Conservation (phyloP, 37 sponge, comb jelly and placozoan species). For the Lycopodina hypogea region DNA sequence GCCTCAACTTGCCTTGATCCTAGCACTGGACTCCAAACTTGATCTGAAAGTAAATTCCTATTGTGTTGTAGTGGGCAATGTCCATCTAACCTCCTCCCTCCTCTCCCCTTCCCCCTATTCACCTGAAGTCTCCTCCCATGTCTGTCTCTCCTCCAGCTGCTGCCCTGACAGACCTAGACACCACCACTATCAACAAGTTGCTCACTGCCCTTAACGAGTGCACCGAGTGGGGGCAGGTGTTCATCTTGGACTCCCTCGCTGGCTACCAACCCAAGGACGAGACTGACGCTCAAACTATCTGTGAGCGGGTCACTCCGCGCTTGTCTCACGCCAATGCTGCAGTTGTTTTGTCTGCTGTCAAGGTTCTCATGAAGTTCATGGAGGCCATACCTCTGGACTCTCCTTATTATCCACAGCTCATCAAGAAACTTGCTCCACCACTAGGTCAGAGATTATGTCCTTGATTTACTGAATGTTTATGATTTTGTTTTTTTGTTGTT, state of each 20-base stretch:
- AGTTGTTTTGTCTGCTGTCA: slow-evolving; percentile 96
- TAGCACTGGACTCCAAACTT: no score
- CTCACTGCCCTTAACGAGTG: slow-evolving; percentile 99
- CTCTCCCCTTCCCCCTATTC: no score
- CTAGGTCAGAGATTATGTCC: slow-evolving; percentile 57
- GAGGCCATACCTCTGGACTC: slow-evolving; percentile 76
- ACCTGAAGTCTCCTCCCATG: no score
- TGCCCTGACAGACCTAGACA: slow-evolving; percentile 80
- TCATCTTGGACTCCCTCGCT: slow-evolving; percentile 93
- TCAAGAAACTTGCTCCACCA: slow-evolving; percentile 92
- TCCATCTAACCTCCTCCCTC: no score
- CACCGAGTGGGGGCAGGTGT: slow-evolving; percentile 99
- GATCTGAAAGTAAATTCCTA: no score
- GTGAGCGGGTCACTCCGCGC: slow-evolving; percentile 96
- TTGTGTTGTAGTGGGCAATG: no score
- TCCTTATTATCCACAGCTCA: slow-evolving; percentile 59
- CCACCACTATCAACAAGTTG: slow-evolving; percentile 93
- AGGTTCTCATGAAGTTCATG: slow-evolving; percentile 93
- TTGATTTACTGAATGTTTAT: neutral
- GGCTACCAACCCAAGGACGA: slow-evolving; percentile 77
- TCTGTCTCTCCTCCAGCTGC: slow-evolving; percentile 33
- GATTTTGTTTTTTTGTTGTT: neutral
- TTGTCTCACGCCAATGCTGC: slow-evolving; percentile 98
- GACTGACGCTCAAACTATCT: slow-evolving; percentile 91
- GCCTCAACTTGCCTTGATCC: no score